Evolutionary conservation across 2,888 invertebrate genomes (phyloP).

Genomic region (Odontothrips loti): DNA sequence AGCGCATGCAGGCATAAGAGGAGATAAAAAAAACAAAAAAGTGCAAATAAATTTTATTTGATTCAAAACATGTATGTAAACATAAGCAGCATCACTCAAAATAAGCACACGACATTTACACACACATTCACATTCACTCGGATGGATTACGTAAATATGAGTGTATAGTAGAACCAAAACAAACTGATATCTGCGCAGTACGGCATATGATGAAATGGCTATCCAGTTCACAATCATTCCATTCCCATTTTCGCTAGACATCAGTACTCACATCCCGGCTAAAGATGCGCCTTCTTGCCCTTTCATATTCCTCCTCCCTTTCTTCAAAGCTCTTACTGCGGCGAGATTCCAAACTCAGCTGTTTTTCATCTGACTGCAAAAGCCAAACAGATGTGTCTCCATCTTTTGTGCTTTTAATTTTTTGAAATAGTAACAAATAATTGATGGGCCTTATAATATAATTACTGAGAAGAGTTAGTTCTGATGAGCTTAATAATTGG

Average conservation of each 20-base stretch:
- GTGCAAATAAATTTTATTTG: neutral
- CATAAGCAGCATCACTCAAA: neutral
- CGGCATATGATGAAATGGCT: neutral
- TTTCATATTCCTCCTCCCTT: slow-evolving; percentile 83
- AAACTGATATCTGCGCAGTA: neutral
- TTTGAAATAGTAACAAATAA: neutral
- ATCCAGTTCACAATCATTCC: neutral
- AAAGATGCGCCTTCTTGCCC: slow-evolving; percentile 81
- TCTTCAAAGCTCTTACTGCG: slow-evolving; percentile 86
- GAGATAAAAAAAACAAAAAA: neutral
- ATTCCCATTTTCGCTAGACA: neutral
- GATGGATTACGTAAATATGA: neutral
- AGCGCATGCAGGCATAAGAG: neutral
- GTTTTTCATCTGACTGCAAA: slow-evolving; percentile 56
- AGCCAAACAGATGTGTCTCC: slow-evolving; percentile 28
- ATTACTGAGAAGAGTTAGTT: neutral
- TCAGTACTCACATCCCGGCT: slow-evolving; percentile 51
- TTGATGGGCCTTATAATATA: slow-evolving; percentile 14
- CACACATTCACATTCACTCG: neutral
- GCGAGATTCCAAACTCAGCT: slow-evolving; percentile 59
- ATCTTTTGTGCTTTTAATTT: slow-evolving; percentile 31
- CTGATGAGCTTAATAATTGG: slow-evolving; percentile 2
- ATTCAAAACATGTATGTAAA: neutral
- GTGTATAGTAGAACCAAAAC: slow-evolving; percentile 1
- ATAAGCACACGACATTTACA: slow-evolving; percentile 24